Evolutionary conservation across 2,113 vertebrate genomes (phyloP).

Genomic region (Rhinolophus ferrumequinum): DNA sequence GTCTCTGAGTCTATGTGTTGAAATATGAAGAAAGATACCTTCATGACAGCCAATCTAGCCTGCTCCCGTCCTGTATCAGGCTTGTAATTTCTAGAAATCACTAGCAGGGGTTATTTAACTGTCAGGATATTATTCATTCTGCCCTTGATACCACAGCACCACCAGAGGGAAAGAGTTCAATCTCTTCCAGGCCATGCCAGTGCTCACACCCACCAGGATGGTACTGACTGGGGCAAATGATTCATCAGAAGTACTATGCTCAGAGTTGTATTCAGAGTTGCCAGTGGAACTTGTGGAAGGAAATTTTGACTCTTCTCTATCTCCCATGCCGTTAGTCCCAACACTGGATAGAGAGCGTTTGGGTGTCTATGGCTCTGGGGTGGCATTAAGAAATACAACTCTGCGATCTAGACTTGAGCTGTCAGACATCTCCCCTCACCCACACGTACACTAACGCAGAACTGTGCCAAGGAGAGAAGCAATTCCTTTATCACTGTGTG

Average conservation of each 20-base stretch:
- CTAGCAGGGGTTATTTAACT: not conserved
- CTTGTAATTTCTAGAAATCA: not conserved
- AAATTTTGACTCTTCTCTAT: not conserved
- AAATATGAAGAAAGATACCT: not conserved
- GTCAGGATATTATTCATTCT: not conserved
- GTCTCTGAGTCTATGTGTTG: not conserved
- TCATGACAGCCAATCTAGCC: not conserved
- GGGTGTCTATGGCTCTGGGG: not conserved
- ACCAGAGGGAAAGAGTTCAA: not conserved
- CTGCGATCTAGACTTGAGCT: not conserved
- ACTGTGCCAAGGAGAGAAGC: not conserved
- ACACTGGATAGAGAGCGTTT: not conserved
- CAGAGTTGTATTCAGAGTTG: not conserved
- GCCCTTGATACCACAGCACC: not conserved
- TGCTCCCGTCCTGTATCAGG: not conserved
- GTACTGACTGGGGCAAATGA: not conserved
- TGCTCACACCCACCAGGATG: too few relatives aligned
- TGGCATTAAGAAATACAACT: not conserved
- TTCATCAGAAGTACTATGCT: not conserved
- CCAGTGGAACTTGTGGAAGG: not conserved
- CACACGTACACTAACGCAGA: not conserved
- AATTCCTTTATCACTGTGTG: not conserved
- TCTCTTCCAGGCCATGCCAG: not conserved
- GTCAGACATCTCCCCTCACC: not conserved
- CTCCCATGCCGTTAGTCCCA: too few relatives aligned